Evolutionary conservation across 2,888 invertebrate species (phyloP), one percentile per base, ranked within the genome.

Genomic region (Pyralis farinalis): DNA sequence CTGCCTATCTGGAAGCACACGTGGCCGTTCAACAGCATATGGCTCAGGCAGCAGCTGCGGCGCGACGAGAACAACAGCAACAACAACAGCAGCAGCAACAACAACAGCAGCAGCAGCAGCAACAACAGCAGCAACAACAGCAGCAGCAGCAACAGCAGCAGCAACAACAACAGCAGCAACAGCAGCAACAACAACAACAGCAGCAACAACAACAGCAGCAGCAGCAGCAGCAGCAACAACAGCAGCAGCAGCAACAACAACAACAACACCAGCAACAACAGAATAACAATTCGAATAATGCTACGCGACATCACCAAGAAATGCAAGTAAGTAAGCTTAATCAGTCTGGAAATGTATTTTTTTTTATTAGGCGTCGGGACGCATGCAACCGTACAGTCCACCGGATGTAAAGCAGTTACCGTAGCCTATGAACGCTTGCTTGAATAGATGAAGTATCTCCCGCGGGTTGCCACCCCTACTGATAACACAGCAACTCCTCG

Each of bases 11-110:
- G 52, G 94, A 94, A 77, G 93, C 94, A 44, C 94, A 93, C 71
- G 93, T 93, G 70, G 94, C 93, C 45, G 93, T 94, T 39, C 94
- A 94, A 74, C 94, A 94, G 68, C 94, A 94, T 71, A 94, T 94
- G 93, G 93, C 93, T 29, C 93, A 94, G 64, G 93, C 93, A 46
- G 93, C 93, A 30, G 91, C 88, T 55, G 79, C 90, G 58, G 84
- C 90, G 20, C 70, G 90, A 43, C 78, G 89, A 49, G 89, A 89
- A 55, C 84, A 86, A 54, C 86, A 85, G 46, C 85, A 81, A 16
- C 82, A 83, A 7, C 83, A 82, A 7, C 76, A 80, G 1, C 79
- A 81, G 0, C 81, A 80, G 4, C 79, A 77, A 0, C 75, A 77
- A 12, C 76, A 86, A 0, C 81, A 81, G 0, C 74, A 76, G 0